A percentile compares a stretch with the other conserved stretches of the same genome.
These are phyloP conservation scores for Melipona beecheii DNA, from an alignment of 2,888 invertebrate species.

Conservation along the genomic window DNA sequence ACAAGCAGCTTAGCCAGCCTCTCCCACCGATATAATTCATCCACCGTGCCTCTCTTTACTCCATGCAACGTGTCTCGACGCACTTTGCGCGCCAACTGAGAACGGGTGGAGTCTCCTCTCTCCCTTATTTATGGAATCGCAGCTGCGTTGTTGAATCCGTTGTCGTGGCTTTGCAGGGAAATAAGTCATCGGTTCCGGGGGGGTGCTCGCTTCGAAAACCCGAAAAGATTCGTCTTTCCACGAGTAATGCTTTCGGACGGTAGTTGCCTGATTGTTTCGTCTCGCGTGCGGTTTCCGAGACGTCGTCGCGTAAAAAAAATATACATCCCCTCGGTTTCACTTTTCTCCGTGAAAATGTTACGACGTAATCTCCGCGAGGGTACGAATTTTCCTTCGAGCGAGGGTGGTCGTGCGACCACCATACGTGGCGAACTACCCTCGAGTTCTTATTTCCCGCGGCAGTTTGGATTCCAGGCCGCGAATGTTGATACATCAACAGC, in stretches of 20 bases:
- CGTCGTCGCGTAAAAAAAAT: constrained; percentile 10
- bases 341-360: constrained; percentile 36
- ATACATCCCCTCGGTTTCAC: constrained; percentile 71
- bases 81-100: constrained; percentile 51
- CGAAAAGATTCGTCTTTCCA: neutral
- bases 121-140: constrained; percentile 80
- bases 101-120: constrained; percentile 47
- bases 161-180: constrained; percentile 8
- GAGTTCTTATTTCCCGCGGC: constrained; percentile 40
- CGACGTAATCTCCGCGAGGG: constrained; percentile 49
- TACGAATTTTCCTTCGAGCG: constrained; percentile 11
- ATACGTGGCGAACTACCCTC: constrained; percentile 16
- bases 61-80: constrained; percentile 46
- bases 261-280: neutral
- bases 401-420: constrained; percentile 28
- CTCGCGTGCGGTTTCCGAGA: neutral
- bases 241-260: neutral
- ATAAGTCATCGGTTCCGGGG: constrained; percentile 1
- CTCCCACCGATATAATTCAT: constrained; percentile 73
- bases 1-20: constrained; percentile 74
- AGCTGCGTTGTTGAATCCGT: constrained; percentile 62
- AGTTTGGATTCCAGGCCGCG: constrained; percentile 27
- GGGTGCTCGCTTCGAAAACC: neutral
- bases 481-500: constrained; percentile 51
- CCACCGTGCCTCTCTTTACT: constrained; percentile 47